Percentiles rank a stretch among this genome's conserved stretches.
These are phyloP conservation scores for Trypoxylon attenuatum DNA, from an alignment of 2,888 invertebrate species.

Conservation along the genomic window DNA sequence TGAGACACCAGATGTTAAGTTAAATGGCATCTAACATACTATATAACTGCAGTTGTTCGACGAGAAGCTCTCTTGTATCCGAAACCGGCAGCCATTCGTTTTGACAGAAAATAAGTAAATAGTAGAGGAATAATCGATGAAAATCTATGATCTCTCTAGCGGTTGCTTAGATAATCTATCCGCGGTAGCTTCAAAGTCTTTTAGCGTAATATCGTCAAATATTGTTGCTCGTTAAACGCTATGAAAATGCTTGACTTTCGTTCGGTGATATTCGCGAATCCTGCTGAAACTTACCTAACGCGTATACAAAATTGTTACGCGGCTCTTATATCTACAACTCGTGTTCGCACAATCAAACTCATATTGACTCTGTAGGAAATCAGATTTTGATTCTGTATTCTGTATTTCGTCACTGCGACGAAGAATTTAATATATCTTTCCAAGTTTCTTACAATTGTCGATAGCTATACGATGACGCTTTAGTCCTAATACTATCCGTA, in stretches of 20 bases:
- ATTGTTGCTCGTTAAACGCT: conserved; percentile 5
- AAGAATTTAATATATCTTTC: background rate
- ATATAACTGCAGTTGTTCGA: background rate
- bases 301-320: too few relatives aligned
- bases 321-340: background rate
- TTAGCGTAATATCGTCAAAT: conserved; percentile 7
- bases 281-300: background rate
- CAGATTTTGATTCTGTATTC: background rate
- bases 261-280: background rate
- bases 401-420: background rate
- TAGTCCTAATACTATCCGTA: background rate
- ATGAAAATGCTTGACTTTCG: background rate
- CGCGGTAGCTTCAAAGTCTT: conserved; percentile 26
- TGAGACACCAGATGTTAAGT: too few relatives aligned
- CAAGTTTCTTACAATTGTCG: background rate
- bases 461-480: background rate
- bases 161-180: conserved; percentile 25
- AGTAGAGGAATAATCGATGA: background rate
- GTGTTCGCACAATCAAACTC: background rate
- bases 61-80: background rate
- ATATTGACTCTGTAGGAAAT: background rate
- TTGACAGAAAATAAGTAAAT: background rate
- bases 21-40: too few relatives aligned
- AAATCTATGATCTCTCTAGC: conserved; percentile 32
- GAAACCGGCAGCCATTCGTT: conserved; percentile 5